phyloP scores from a whole-genome alignment of 37 sponge, comb jelly and placozoan genomes.

The Cladorhizidae sp. region DNA sequence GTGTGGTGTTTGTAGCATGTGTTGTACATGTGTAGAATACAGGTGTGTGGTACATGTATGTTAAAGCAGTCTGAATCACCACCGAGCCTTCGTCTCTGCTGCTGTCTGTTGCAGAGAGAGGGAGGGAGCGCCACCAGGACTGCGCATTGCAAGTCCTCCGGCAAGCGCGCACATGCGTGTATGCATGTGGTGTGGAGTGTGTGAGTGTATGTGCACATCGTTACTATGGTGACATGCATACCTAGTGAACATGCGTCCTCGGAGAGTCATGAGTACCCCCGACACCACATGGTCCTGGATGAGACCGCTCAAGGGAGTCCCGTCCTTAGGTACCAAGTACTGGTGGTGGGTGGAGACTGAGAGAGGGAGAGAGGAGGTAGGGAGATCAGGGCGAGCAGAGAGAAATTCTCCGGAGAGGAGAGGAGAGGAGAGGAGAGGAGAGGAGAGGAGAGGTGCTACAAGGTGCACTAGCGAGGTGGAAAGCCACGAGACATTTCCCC shows the following conservation, averaged over 20 bases:
- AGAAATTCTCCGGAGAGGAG: not conserved
- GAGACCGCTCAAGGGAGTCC: slow-evolving; percentile 91
- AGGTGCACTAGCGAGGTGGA: too few relatives aligned
- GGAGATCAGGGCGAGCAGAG: too few relatives aligned
- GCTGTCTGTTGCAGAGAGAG: slow-evolving; percentile 1
- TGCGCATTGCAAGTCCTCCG: too few relatives aligned
- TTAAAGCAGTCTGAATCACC: too few relatives aligned
- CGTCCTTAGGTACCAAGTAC: slow-evolving; percentile 97
- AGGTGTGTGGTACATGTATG: too few relatives aligned
- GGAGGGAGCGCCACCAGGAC: slow-evolving; percentile 13
- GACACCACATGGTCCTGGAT: slow-evolving; percentile 97
- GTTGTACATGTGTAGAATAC: too few relatives aligned
- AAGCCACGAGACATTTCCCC: too few relatives aligned
- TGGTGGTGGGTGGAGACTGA: slow-evolving; percentile 83
- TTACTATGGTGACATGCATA: not conserved
- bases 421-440: not conserved
- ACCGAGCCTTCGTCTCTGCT: too few relatives aligned
- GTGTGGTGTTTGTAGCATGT: too few relatives aligned
- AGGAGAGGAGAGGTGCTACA: not conserved
- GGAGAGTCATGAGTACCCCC: slow-evolving; percentile 83
- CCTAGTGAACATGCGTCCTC: slow-evolving; percentile 82
- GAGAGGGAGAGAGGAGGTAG: not conserved
- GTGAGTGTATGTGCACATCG: not conserved
- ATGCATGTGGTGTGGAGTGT: not conserved
- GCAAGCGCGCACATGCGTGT: too few relatives aligned